Percentiles rank a stretch among this genome's conserved stretches.
Evolutionary conservation across 2,888 invertebrate species (phyloP).

Genomic region (Elaeidobius kamerunicus): DNA sequence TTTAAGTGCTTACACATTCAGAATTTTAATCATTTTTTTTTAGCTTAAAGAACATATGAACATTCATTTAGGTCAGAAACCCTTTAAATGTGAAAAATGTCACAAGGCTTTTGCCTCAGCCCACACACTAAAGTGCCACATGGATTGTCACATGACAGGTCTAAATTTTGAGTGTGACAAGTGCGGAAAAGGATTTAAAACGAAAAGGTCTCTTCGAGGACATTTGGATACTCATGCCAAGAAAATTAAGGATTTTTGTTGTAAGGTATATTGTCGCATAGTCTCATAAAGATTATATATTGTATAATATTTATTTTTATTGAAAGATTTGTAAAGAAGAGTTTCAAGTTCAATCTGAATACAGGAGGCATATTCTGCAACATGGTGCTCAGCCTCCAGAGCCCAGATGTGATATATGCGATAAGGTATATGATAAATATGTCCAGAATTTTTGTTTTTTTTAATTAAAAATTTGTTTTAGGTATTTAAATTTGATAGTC

Average conservation of each 20-base stretch:
- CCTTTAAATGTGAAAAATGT: constrained; percentile 40
- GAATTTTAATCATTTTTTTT: constrained; percentile 2
- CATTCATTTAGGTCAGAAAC: constrained; percentile 39
- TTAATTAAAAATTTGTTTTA: constrained; percentile 8
- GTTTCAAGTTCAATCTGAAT: constrained; percentile 32
- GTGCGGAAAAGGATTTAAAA: constrained; percentile 40
- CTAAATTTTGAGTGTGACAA: constrained; percentile 38
- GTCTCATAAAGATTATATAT: background rate
- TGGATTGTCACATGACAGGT: constrained; percentile 38
- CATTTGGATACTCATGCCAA: constrained; percentile 39
- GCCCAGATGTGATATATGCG: constrained; percentile 39
- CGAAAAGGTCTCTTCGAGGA: constrained; percentile 38
- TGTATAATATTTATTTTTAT: constrained; percentile 6
- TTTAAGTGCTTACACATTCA: background rate
- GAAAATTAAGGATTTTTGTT: constrained; percentile 38
- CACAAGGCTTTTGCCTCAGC: constrained; percentile 38
- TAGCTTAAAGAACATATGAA: constrained; percentile 40
- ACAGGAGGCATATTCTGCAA: constrained; percentile 35
- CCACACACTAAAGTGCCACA: constrained; percentile 40
- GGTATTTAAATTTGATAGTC: constrained; percentile 38
- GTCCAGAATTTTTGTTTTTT: background rate
- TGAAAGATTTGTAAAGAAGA: constrained; percentile 38
- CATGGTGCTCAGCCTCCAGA: constrained; percentile 36
- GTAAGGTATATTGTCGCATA: constrained; percentile 35
- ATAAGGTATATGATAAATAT: constrained; percentile 25